Base-by-base conservation (phyloP, 2,888 invertebrate species). In the Erpobdella octoculata region DNA sequence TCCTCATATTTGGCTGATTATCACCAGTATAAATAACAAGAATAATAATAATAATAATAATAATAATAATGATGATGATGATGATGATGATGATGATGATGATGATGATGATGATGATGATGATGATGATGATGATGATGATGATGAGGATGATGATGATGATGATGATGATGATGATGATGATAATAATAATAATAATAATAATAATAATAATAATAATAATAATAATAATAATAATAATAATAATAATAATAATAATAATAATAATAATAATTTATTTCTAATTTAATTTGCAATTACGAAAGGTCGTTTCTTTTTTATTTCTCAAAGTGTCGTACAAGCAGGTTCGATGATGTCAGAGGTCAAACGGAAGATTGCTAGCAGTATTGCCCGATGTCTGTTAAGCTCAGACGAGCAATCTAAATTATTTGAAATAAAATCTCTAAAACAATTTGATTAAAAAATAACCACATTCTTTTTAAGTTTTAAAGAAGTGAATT, bases 161-260 rank as follows among this genome's bases (percentile, higher is more conserved):
- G n/a, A 64, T 64, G 35, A 64, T 64, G 35, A 35, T 64, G 35
- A 64, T 64, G 35, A 64, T 64, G 35, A 64, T 64, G 35, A 64
- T 35, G 35, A 64, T 35, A 36, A 64, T 64, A 36, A 64, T 33
- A 31, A 64, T 64, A 36, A 64, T 64, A 36, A 64, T 64, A 36
- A 64, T 35, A 21, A 64, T 64, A 36, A 64, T 64, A 36, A 64
- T 64, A 36, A 64, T 35, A 31, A 64, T 35, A 36, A 35, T 18
- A 36, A 64, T 64, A 36, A 64, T 64, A 35, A 64, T 64, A 38
- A 67, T 46, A 35, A 64, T 28, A 4, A 64, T 4, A 64, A 64
- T 64, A 35, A 64, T 64, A 64, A 64, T 64, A 64, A 2, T 64
- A 64, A 64, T 64, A 64, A 64, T 64, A 64, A n/a, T n/a, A n/a